Evolutionary conservation across 2,888 invertebrate species (phyloP), one percentile per base, ranked within the genome.

Genomic region (Aplocera efformata): DNA sequence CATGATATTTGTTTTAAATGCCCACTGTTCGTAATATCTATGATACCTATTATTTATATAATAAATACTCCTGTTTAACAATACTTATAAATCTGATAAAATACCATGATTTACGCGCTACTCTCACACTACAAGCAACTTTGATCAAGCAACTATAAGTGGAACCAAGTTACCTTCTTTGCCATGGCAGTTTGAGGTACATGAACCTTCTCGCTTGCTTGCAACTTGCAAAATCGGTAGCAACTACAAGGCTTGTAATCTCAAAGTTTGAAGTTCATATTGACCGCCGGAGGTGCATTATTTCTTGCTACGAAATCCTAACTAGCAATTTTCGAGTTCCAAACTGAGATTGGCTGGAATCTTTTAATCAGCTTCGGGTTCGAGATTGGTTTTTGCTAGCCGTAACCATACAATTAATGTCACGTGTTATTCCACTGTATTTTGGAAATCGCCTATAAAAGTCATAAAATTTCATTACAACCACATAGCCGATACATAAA

Each of bases 261-360:
- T 69, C 65, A 67, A 65, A 75, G 80, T 82, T 82, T 79, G 81
- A 82, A 69, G 75, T 75, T 63, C 63, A 50, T 77, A 83, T 82
- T 69, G 76, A 74, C 67, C 71, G 63, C 56, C 58, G 54, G 59
- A 51, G 61, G 63, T 68, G 72, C 76, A 77, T 79, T 81, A 81
- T 79, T 78, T 78, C 66, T 71, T 70, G 55, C 57, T 62, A 50
- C 60, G 51, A 60, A 58, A 49, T 53, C 42, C 20, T 43, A 48
- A 53, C 46, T 35, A 44, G 40, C 48, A 42, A 36, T 44, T 41
- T 45, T 48, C 34, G 32, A 46, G 44, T 52, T 52, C 30, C 36
- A 5, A 52, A 50, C 46, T 48, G 34, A 49, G 52, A 53, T 50
- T 52, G 54, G 51, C 42, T 52, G 48, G 35, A 32, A 48, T 47